These are phyloP conservation scores for Tipula helvola DNA, from an alignment of 2,888 invertebrate species.

Conservation along the genomic window DNA sequence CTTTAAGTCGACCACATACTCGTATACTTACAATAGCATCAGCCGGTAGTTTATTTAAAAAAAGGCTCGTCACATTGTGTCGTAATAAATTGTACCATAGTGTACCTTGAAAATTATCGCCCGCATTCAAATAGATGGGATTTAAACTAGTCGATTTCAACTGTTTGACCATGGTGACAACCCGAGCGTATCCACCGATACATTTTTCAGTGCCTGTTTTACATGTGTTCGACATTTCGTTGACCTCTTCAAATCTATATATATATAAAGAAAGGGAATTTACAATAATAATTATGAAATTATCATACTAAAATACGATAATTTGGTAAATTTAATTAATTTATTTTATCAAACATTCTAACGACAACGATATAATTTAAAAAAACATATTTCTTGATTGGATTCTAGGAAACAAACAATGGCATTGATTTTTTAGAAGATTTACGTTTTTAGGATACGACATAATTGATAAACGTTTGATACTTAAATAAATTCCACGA, in stretches of 20 bases:
- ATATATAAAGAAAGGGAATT: neutral
- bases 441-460: too few species aligned
- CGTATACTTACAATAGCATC: conserved; percentile 55
- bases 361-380: too few species aligned
- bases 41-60: conserved; percentile 61
- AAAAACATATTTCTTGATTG: too few species aligned
- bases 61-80: conserved; percentile 60
- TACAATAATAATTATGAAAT: neutral
- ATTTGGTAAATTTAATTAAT: neutral
- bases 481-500: too few species aligned
- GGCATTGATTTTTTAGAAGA: too few species aligned
- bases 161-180: conserved; percentile 43
- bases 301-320: neutral
- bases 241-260: conserved; percentile 48
- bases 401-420: too few species aligned
- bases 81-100: conserved; percentile 68
- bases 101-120: conserved; percentile 76
- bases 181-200: conserved; percentile 56
- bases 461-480: too few species aligned
- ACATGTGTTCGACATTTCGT: conserved; percentile 42
- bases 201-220: conserved; percentile 37
- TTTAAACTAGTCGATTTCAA: conserved; percentile 33
- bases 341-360: too few species aligned
- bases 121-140: conserved; percentile 63
- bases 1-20: neutral